Percentiles rank a stretch among this genome's conserved stretches.
Evolutionary conservation across 2,888 invertebrate species (phyloP).

Genomic region (Cactoblastis cactorum): DNA sequence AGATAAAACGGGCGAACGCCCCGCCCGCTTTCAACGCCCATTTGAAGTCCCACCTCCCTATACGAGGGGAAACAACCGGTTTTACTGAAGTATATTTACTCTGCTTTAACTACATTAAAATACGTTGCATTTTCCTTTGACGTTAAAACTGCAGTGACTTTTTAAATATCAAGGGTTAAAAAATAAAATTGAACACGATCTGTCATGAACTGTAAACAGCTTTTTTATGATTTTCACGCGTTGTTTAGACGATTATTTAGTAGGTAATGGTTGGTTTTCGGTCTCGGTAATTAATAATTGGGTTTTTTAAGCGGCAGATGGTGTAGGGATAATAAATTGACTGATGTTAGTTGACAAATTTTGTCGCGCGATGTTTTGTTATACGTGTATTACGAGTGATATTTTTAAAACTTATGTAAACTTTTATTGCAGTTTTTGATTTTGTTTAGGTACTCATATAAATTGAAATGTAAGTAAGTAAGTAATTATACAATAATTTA

Average conservation of each 20-base stretch:
- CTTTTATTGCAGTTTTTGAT: too few relatives aligned
- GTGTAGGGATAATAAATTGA: conserved; percentile 33
- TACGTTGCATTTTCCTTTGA: conserved; percentile 13
- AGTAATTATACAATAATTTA: too few relatives aligned
- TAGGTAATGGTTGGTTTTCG: conserved; percentile 38
- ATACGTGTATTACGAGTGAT: too few relatives aligned
- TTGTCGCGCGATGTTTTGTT: conserved; percentile 20
- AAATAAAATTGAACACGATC: conserved; percentile 56
- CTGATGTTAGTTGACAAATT: conserved; percentile 49
- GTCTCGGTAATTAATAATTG: conserved; percentile 42
- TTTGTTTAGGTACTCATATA: too few relatives aligned
- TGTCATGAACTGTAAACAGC: conserved; percentile 67
- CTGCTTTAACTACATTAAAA: not conserved
- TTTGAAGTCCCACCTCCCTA: conserved; percentile 39
- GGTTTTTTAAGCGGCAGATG: conserved; percentile 52
- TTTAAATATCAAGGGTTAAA: conserved; percentile 37
- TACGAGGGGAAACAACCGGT: conserved; percentile 13
- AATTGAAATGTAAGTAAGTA: too few relatives aligned
- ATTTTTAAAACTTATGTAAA: too few relatives aligned
- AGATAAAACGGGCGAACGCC: conserved; percentile 23
- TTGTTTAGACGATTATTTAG: conserved; percentile 67
- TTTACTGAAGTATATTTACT: not conserved
- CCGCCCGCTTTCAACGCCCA: conserved; percentile 43
- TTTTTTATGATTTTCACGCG: conserved; percentile 58
- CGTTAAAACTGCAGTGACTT: not conserved